phyloP scores from a whole-genome alignment of 2,113 vertebrate genomes.

The Tenrec ecaudatus region DNA sequence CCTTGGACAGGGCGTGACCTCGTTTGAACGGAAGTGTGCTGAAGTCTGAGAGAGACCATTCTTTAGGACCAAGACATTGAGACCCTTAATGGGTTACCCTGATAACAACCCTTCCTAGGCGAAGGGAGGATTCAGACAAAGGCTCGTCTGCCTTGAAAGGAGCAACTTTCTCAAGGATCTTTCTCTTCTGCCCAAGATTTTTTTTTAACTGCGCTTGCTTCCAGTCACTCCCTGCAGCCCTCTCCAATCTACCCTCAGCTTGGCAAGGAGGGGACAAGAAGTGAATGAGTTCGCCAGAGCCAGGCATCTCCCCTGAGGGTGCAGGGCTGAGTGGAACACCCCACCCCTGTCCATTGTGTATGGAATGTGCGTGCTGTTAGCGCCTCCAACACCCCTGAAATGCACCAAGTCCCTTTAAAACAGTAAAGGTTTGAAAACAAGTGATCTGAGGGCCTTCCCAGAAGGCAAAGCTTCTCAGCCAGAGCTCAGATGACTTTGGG shows the following conservation, averaged over 20 bases:
- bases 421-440: slow-evolving; percentile 33
- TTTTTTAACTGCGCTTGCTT: slow-evolving; percentile 56
- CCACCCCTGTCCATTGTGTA: slow-evolving; percentile 57
- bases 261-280: slow-evolving; percentile 21
- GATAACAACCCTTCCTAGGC: neutral
- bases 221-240: slow-evolving; percentile 30
- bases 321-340: neutral
- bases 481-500: neutral
- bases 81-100: neutral
- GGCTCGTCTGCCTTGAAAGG: neutral
- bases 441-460: neutral
- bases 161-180: neutral
- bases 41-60: neutral
- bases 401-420: neutral
- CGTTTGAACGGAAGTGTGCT: neutral
- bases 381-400: slow-evolving; percentile 29
- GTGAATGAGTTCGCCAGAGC: slow-evolving; percentile 28
- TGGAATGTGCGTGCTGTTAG: slow-evolving; percentile 8
- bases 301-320: neutral
- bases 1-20: neutral
- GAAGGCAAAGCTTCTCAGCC: neutral
- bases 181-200: slow-evolving; percentile 62
- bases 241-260: slow-evolving; percentile 10
- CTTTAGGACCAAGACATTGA: neutral
- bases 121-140: neutral